These are phyloP conservation scores for Rhea americana DNA, from an alignment of 2,113 vertebrate genomes.

Conservation along the genomic window DNA sequence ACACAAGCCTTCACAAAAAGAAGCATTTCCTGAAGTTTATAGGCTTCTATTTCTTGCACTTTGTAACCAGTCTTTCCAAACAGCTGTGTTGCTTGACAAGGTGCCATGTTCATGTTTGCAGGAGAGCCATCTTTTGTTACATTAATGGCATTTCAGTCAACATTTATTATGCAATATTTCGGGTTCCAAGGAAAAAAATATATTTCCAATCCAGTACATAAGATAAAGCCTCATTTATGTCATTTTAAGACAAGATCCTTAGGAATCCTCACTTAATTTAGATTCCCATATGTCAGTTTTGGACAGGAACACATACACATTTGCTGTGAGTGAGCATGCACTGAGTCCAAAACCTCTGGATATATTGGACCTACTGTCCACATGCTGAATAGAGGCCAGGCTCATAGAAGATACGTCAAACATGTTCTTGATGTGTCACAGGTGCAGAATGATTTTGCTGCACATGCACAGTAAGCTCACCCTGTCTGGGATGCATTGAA, in stretches of 20 bases:
- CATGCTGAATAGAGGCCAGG: not conserved
- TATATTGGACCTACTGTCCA: not conserved
- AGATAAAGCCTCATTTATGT: not conserved
- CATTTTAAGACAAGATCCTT: not conserved
- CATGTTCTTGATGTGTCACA: not conserved
- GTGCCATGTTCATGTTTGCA: not conserved
- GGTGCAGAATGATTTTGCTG: not conserved
- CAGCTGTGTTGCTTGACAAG: not conserved
- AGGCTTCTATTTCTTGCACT: not conserved
- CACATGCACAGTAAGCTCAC: not conserved
- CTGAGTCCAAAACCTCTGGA: not conserved
- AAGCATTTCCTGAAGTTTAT: not conserved
- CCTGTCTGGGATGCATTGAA: not conserved
- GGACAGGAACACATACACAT: not conserved
- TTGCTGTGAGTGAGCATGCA: not conserved
- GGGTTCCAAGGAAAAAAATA: not conserved
- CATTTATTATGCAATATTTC: not conserved
- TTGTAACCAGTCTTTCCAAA: not conserved
- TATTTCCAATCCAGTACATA: not conserved
- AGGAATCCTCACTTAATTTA: not conserved
- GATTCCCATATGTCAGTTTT: not conserved
- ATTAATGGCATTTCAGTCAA: not conserved
- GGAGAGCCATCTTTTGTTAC: not conserved
- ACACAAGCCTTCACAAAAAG: not conserved
- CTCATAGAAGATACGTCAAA: not conserved